Evolutionary conservation across 1,140 invertebrate species (phyloP), one percentile per base, ranked within the genome.

Genomic region (Archegozetes longisetosus): DNA sequence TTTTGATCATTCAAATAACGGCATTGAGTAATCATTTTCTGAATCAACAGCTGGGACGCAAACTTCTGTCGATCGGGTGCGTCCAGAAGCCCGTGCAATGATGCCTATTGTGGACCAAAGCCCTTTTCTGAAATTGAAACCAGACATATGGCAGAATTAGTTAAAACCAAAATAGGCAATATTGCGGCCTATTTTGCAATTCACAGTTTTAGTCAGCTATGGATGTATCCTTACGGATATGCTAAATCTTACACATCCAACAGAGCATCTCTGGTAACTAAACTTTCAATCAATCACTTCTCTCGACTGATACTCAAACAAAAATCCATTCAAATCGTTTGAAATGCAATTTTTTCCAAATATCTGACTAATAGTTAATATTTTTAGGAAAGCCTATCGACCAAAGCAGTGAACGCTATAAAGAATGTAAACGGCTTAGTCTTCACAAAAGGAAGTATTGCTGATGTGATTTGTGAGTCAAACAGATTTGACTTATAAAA

Each of bases 161-260:
- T 29, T 67, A 67, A 64, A 4, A 67, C 56, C 22, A 68, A 65
- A 53, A 25, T 59, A 0, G 67, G 67, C 0, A 46, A 53, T 4
- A 47, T 53, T 23, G 61, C 69, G 23, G 65, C 65, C 4, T 67
- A 64, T 32, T 64, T 67, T 53, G 62, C 66, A 2, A 51, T 67
- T 1, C 66, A 67, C 46, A 57, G 62, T 1, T 68, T 68, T 47
- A 63, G 61, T 1, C 67, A 68, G 53, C 27, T 69, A 27, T 68
- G 67, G 65, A 64, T 86, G 13, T 83, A 83, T 65, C 84, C 84
- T n/a, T 86, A 82, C 80, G 84, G 84, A 24, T 84, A 78, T 67
- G 82, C 80, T 57, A 61, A 55, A 14, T 48, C 66, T 2, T 58
- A 71, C 9, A 75, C 78, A 28, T 53, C 66, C 3, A 74, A 77